These are phyloP conservation scores for Scaptomyza montana DNA, from an alignment of 1,140 invertebrate species.

Conservation along the genomic window DNA sequence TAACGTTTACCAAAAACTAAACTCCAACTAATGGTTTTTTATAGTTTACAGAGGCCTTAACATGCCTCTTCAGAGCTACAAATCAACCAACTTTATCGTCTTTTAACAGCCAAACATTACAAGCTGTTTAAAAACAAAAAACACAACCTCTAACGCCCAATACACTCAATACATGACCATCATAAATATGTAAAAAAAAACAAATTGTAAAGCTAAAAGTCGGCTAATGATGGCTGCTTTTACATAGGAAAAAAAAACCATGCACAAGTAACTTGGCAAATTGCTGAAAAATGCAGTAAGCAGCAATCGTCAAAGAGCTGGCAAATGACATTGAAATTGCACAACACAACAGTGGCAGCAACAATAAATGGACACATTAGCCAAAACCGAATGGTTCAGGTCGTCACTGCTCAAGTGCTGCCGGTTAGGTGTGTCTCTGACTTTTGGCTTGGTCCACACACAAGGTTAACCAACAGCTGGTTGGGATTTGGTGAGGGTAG, in stretches of 20 bases:
- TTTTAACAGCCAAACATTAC: conserved; percentile 6
- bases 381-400: conserved; percentile 33
- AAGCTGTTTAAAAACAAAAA: too few relatives aligned
- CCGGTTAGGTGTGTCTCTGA: conserved; percentile 30
- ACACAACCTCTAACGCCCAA: conserved; percentile 6
- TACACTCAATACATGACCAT: background rate
- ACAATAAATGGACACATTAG: conserved; percentile 61
- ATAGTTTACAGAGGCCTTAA: conserved; percentile 17
- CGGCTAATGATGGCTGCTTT: conserved; percentile 39
- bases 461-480: conserved; percentile 19
- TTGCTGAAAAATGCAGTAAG: conserved; percentile 60
- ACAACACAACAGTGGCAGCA: conserved; percentile 26
- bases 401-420: background rate
- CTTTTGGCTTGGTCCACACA: conserved; percentile 24
- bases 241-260: background rate
- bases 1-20: background rate
- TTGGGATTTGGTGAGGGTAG: background rate
- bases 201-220: conserved; percentile 8
- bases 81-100: background rate
- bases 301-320: conserved; percentile 43
- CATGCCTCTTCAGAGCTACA: conserved; percentile 3
- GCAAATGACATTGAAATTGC: conserved; percentile 73
- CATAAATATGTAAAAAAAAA: background rate
- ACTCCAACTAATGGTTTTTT: conserved; percentile 9
- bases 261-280: conserved; percentile 46